Conservation (phyloP, 2,113 vertebrate genomes). For the Balaenoptera acutorostrata region DNA sequence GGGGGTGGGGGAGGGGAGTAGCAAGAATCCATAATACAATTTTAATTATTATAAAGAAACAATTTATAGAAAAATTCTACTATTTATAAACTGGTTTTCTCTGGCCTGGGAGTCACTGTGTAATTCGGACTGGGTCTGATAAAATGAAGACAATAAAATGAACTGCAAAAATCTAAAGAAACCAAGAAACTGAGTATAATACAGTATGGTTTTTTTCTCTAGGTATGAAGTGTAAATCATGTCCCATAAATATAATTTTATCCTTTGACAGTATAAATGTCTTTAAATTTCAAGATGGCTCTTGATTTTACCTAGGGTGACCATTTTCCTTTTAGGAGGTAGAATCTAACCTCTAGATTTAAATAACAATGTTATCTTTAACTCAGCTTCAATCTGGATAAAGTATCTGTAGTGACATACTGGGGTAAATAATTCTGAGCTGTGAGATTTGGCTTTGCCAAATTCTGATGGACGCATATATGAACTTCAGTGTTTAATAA, state of each 20-base stretch:
- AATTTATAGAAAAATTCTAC: not conserved
- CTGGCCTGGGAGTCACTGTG: not conserved
- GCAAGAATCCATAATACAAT: not conserved
- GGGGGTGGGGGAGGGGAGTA: not conserved
- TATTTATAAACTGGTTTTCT: not conserved
- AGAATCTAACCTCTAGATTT: not conserved
- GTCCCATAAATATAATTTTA: not conserved
- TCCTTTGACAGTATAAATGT: not conserved
- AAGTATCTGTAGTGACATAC: not conserved
- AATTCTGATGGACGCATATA: not conserved
- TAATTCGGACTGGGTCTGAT: not conserved
- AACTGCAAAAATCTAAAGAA: not conserved
- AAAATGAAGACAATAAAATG: not conserved
- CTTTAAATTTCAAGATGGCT: not conserved
- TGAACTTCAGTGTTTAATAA: not conserved
- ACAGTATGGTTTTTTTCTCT: not conserved
- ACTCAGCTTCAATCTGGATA: not conserved
- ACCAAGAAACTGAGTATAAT: not conserved
- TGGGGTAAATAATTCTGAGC: not conserved
- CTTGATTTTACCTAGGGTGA: not conserved
- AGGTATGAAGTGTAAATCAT: not conserved
- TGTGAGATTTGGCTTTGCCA: not conserved
- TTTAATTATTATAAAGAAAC: not conserved
- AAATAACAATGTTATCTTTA: not conserved
- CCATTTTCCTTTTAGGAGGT: not conserved